Evolutionary conservation across 2,888 invertebrate genomes (phyloP), one percentile per base, ranked within the genome.

Genomic region (Empis livida): DNA sequence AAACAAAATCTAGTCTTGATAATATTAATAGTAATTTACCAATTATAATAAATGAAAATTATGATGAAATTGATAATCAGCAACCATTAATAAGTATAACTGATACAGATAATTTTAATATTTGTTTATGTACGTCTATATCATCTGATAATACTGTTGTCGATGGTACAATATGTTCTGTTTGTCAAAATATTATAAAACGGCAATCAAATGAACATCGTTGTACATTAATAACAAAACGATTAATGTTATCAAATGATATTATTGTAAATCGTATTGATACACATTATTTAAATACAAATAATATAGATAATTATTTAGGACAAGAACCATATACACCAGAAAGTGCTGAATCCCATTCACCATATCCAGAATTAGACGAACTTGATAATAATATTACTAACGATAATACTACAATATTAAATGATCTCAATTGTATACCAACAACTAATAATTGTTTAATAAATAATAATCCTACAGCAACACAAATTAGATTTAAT

Each of bases 281-380:
- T 54, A 71, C 68, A 5, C 71, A 73, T 2, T 59, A 74, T 23
- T 60, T 78, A 1, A 64, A 57, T 49, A 61, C 64, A 15, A 17
- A 17, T 15, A 39, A 39, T 39, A 13, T 39, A 39, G 56, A 56
- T 49, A 27, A 27, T 27, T 27, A 27, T 27, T 27, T 27, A 27
- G 23, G 23, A 27, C 23, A 27, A 9, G 84, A 84, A 56, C 86
- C 87, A 0, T 87, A 87, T 57, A 87, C 87, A 0, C 87, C 87
- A n/a, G 87, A 87, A 59, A 85, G 84, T 63, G 74, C 79, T 53
- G 86, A 86, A 58, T 84, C 85, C 17, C 83, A 79, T 57, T 82
- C 83, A 41, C 85, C 86, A 0, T 73, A 74, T 51, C 72, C 75
- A 0, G 78, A 70, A 43, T 42, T 64, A 1, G 64, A 31, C 11